Evolutionary conservation across 2,113 vertebrate genomes (phyloP), one percentile per base, ranked within the genome.

Genomic region (Syngnathus floridae): DNA sequence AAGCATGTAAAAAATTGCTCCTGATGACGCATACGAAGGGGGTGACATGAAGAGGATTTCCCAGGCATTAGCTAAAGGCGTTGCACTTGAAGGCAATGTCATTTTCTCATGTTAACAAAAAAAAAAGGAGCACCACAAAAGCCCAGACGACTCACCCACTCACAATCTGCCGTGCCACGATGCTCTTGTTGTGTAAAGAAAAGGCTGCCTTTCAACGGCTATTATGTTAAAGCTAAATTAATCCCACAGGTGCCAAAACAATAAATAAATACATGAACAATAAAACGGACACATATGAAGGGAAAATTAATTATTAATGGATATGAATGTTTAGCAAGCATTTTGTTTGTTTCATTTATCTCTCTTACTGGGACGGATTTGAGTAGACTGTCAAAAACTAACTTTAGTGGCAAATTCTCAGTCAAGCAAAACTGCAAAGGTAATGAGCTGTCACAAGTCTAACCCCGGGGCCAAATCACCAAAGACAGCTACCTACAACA

Each of bases 11-110:
- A 64, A 65, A 73, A 70, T 49, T 63, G 68, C 65, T 79, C 40
- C 63, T 63, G 79, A 73, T 84, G 86, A 83, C 77, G 74, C 74
- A 81, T 66, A 74, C 31, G 45, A 67, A 13, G 43, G 72, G 67
- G 51, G 59, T 52, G 76, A 71, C 77, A 69, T 59, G 65, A 70
- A 22, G 74, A 84, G 86, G 82, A 77, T 82, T 82, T 84, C 86
- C 81, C 78, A 66, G 62, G 61, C 66, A 72, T 46, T 43, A 72
- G 78, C 61, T 66, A 67, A 66, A 72, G 45, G 41, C 22, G 7
- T 62, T 66, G 67, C 57, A 37, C 71, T 72, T 60, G 14, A 76
- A 78, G 60, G 67, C 58, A 61, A 74, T 65, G 70, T 69, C n/a
- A 36, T 81, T 79, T 70, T 74, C 43, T 75, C 71, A 59, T 68